Base-by-base conservation (phyloP, 92 coral and sea anemone species). In the Umimayanthus chanpuru region DNA sequence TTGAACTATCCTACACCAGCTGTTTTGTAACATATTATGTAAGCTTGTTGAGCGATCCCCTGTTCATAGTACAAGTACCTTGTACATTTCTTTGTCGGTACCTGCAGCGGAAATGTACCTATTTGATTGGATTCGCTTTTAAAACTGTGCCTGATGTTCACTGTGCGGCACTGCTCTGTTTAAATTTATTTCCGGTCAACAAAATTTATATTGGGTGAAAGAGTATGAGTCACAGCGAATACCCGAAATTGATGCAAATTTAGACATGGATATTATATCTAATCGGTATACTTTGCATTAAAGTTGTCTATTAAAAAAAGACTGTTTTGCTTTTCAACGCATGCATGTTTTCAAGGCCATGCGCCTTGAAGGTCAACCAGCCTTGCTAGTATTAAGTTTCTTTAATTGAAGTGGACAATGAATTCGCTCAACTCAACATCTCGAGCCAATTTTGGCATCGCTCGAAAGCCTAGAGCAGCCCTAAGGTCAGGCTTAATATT, bases 291-390 rank as follows among this genome's bases (percentile, higher is more conserved):
- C 6, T n/a, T 39, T 75, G 25, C 79, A 39, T 25, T 20, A 40
- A 18, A 66, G 30, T 38, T 67, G 61, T 71, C 53, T 44, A 9
- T n/a, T n/a, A n/a, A n/a, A 32, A 2, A 43, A 50, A 44, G 47
- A 15, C 20, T 44, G 11, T 70, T 70, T 38, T 6, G 49, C 78
- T 83, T 83, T 83, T 68, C 87, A 83, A 83, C 87, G 65, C 86
- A 38, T 39, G 50, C 10, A 81, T 38, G 75, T 65, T 39, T 81
- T 44, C 58, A 83, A 70, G 64, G 78, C 47, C 65, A 68, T 70
- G 15, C 32, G 30, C 50, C 76, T 39, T 83, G 87, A 44, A 83
- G 87, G 87, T 83, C 87, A 83, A 72, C 61, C 3, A 81, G 74
- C 2, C 39, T 66, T 21, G 56, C 39, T 11, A 82, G 86, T 83